Conservation (phyloP, 2,888 invertebrate genomes). For the Lissonota sp. region DNA sequence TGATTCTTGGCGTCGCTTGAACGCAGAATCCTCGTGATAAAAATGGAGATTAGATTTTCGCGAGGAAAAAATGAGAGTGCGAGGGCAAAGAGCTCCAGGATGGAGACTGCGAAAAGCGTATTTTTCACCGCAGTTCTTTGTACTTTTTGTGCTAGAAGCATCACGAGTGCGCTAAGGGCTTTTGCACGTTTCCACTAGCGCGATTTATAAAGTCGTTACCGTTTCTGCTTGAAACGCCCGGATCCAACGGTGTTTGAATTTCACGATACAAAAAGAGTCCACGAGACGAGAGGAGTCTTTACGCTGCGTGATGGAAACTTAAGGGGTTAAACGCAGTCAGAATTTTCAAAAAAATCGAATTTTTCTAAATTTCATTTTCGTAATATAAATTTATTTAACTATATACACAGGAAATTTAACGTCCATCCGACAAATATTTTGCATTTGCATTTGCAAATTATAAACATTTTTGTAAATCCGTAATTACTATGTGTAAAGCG, state of each 20-base stretch:
- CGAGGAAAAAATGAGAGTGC: background rate
- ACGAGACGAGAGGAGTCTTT: background rate
- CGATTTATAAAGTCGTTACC: conserved; percentile 58
- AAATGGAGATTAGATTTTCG: conserved; percentile 34
- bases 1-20: background rate
- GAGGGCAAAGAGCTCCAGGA: conserved; percentile 2
- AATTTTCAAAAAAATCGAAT: conserved; percentile 24
- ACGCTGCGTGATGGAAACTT: conserved; percentile 7
- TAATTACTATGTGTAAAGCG: no score
- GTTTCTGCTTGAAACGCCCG: conserved; percentile 50
- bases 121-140: conserved; percentile 39
- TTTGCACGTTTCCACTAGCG: conserved; percentile 50
- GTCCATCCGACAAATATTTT: no score
- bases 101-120: conserved; percentile 34
- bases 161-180: conserved; percentile 29
- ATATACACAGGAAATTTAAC: background rate
- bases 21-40: background rate
- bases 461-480: no score
- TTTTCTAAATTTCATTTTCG: background rate
- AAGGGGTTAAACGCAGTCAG: conserved; percentile 20
- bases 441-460: no score
- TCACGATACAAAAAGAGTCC: conserved; percentile 15
- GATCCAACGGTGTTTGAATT: no score
- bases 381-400: background rate
- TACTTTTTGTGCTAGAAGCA: background rate